These are phyloP conservation scores for Anagyrus pseudococci DNA, from an alignment of 2,888 invertebrate species.

Conservation along the genomic window DNA sequence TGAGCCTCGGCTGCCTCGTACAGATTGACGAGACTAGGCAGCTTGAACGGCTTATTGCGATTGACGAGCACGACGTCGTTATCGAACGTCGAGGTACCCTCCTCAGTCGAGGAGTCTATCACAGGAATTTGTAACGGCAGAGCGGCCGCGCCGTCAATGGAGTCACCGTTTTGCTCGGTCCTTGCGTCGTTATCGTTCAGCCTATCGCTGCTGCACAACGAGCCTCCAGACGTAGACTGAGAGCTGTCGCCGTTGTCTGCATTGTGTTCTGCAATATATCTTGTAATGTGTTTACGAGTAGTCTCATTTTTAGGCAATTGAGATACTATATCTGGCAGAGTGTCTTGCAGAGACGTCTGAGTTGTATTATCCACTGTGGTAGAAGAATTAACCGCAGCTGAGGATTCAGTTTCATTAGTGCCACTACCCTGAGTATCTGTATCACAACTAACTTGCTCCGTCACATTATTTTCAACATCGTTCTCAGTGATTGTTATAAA, in stretches of 20 bases:
- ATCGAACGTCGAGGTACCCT: slow-evolving; percentile 40
- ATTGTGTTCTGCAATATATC: slow-evolving; percentile 31
- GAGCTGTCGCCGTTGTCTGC: slow-evolving; percentile 32
- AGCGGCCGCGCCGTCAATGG: slow-evolving; percentile 43
- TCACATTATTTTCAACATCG: slow-evolving; percentile 39
- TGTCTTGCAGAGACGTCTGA: slow-evolving; percentile 37
- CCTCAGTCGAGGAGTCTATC: slow-evolving; percentile 28
- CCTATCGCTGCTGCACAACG: slow-evolving; percentile 10
- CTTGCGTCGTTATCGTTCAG: slow-evolving; percentile 27
- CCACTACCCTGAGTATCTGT: slow-evolving; percentile 21
- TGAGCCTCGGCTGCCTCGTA: slow-evolving; percentile 51
- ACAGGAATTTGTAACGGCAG: slow-evolving; percentile 40
- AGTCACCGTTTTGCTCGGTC: slow-evolving; percentile 33
- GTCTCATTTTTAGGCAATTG: slow-evolving; percentile 27
- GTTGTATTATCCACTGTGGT: slow-evolving; percentile 35
- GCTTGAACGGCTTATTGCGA: slow-evolving; percentile 49
- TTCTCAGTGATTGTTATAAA: slow-evolving; percentile 30
- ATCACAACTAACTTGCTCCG: slow-evolving; percentile 22
- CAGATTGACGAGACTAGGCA: slow-evolving; percentile 55
- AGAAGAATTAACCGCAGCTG: slow-evolving; percentile 13
- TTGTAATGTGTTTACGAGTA: slow-evolving; percentile 33
- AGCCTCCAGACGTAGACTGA: slow-evolving; percentile 27
- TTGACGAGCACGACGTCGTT: slow-evolving; percentile 38
- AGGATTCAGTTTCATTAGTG: slow-evolving; percentile 15
- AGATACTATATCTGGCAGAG: slow-evolving; percentile 22